Evolutionary conservation across 2,888 invertebrate genomes (phyloP).

Genomic region (Xestobium rufovillosum): DNA sequence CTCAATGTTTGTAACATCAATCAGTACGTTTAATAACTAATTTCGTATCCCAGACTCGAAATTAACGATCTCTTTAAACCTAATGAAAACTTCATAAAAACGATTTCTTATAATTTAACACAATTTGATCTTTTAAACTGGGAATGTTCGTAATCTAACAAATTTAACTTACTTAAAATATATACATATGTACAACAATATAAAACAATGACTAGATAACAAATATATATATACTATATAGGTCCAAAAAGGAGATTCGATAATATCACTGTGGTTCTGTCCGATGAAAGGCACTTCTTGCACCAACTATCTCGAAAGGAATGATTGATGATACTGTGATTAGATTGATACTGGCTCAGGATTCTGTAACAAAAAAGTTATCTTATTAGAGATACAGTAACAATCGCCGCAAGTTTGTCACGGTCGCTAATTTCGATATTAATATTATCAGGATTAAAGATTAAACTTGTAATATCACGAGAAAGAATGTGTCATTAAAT

Average conservation of each 20-base stretch:
- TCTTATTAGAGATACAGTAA: constrained; percentile 17
- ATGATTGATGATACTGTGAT: constrained; percentile 25
- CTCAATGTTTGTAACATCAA: not conserved
- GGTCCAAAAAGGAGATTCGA: not conserved
- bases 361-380: constrained; percentile 31
- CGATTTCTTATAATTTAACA: too few species aligned
- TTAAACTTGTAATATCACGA: too few species aligned
- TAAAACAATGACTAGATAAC: constrained; percentile 2
- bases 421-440: too few species aligned
- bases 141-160: too few species aligned
- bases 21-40: too few species aligned
- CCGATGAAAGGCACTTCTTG: not conserved
- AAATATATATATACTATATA: not conserved
- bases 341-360: constrained; percentile 29
- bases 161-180: constrained; percentile 1
- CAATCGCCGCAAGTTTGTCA: too few species aligned
- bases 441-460: too few species aligned
- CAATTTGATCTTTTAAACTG: too few species aligned
- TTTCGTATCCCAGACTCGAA: too few species aligned
- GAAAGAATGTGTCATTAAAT: too few species aligned
- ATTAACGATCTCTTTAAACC: too few species aligned
- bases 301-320: not conserved
- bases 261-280: constrained; percentile 1
- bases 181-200: constrained; percentile 1
- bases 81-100: too few species aligned